Evolutionary conservation across 2,113 vertebrate species (phyloP).

Genomic region (Melanerpes formicivorus): DNA sequence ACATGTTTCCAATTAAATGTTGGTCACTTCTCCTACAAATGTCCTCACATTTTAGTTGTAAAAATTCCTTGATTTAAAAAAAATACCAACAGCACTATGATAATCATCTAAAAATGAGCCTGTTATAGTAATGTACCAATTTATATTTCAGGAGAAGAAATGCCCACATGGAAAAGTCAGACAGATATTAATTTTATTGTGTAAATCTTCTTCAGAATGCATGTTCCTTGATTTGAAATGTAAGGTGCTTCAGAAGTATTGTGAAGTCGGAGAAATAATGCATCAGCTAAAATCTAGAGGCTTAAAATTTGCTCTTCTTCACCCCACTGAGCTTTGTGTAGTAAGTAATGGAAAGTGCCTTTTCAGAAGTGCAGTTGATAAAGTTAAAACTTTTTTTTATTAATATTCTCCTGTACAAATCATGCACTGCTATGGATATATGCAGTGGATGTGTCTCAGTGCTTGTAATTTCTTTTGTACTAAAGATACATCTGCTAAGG

Average conservation of each 20-base stretch:
- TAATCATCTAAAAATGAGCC: background rate
- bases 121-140: background rate
- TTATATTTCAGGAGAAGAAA: conserved; percentile 22
- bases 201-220: background rate
- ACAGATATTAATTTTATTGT: conserved; percentile 30
- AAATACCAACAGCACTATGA: background rate
- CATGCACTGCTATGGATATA: conserved; percentile 48
- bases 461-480: conserved; percentile 68
- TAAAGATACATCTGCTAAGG: conserved; percentile 57
- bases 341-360: conserved; percentile 54
- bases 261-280: conserved; percentile 50
- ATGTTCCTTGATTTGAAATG: conserved; percentile 48
- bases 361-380: conserved; percentile 64
- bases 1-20: background rate
- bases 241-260: conserved; percentile 49
- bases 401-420: conserved; percentile 66
- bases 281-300: conserved; percentile 49
- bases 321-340: conserved; percentile 39
- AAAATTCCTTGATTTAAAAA: background rate
- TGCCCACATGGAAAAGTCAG: background rate
- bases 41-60: background rate
- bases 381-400: conserved; percentile 72
- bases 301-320: conserved; percentile 52
- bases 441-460: conserved; percentile 7
- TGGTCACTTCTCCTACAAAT: background rate